A percentile compares a stretch with the other conserved stretches of the same genome.
Evolutionary conservation across 2,797 vertebrate species (phyloP).

Genomic region (Sitta carolinensis): DNA sequence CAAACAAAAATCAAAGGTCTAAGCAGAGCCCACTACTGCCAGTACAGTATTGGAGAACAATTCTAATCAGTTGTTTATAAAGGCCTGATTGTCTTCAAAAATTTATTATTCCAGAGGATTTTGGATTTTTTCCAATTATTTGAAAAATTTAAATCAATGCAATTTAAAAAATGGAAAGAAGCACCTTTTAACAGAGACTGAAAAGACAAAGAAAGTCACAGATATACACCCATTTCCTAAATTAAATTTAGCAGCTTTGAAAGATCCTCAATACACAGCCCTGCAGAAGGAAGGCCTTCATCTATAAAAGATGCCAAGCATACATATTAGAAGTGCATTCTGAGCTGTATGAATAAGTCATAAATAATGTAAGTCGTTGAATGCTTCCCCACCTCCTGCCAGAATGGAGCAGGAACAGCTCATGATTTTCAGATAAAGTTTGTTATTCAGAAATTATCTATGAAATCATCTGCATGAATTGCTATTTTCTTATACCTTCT

Average conservation of each 20-base stretch:
- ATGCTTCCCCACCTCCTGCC: neutral
- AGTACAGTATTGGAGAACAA: neutral
- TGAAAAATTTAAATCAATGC: neutral
- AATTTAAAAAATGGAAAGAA: neutral
- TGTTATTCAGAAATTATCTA: slow-evolving; percentile 42
- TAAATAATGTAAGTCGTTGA: slow-evolving; percentile 12
- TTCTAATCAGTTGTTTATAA: neutral
- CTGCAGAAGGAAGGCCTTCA: slow-evolving; percentile 29
- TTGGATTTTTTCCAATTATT: neutral
- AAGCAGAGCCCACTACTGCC: neutral
- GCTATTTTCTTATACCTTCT: slow-evolving; percentile 3
- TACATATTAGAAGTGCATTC: neutral
- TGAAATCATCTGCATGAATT: slow-evolving; percentile 17
- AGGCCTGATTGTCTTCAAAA: neutral
- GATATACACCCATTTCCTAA: neutral
- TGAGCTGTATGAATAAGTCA: slow-evolving; percentile 24
- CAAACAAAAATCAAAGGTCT: neutral
- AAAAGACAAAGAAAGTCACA: neutral
- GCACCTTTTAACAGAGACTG: neutral
- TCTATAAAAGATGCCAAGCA: slow-evolving; percentile 1
- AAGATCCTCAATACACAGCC: neutral
- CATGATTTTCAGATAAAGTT: slow-evolving; percentile 36
- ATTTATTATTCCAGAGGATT: neutral
- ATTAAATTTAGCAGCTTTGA: slow-evolving; percentile 11
- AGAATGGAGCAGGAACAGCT: neutral